Evolutionary conservation across 2,113 vertebrate species (phyloP), one percentile per base, ranked within the genome.

Genomic region (Glaucidium brasilianum): DNA sequence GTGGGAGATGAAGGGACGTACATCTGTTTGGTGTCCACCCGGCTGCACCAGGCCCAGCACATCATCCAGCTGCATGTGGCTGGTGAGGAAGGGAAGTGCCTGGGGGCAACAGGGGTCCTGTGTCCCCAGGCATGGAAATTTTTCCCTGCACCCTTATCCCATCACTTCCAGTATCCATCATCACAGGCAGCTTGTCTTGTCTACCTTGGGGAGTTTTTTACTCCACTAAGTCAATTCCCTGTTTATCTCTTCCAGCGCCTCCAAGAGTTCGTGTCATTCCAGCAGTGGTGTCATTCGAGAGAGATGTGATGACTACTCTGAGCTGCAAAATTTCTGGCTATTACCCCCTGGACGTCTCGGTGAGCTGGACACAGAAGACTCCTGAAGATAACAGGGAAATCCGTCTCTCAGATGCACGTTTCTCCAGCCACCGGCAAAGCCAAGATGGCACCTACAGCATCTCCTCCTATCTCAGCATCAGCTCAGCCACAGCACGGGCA

Each of bases 371-470:
- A 25, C 91, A 94, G 68, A 92, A 97, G 62, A 85, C 89, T 63
- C 60, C 6, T 10, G 79, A 77, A 1, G 49, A 50, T 16, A 47
- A 66, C 19, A 26, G 3, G 3, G 81, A 90, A 75, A 55, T 71
- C 59, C 85, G 91, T 19, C 68, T 98, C 53, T 95, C 98, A 52
- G 83, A 69, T 0, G 13, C 86, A 27, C 96, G 89, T 60, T 98
- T 99, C 73, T 99, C 98, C 92, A 99, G 98, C 79, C 98, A 99
- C 91, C 97, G 96, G 19, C 98, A 98, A 90, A 98, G 98, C 43
- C 50, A 35, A 9, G 98, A 98, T 3, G 98, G 98, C 63, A 99
- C 98, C 14, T 98, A 94, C 66, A 98, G 98, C 43, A 92, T 98
- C 90, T 97, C 98, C 7, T 98, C 98, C 68, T 97, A 97, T 52